Conservation (phyloP, 2,888 invertebrate genomes). For the Linnaemya vulpina region DNA sequence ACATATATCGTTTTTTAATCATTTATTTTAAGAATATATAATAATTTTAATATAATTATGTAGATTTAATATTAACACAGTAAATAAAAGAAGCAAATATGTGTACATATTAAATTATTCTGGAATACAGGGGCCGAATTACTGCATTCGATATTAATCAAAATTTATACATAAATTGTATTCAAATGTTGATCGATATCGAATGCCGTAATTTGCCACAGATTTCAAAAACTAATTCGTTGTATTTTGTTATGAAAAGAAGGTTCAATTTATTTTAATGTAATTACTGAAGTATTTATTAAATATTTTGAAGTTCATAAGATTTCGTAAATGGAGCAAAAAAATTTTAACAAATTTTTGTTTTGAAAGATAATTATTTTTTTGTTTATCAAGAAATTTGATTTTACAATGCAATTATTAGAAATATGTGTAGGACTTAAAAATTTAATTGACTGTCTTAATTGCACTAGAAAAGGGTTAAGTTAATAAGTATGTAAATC, state of each 20-base stretch:
- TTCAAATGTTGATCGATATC: too few species aligned
- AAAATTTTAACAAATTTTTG: constrained; percentile 3
- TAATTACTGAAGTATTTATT: constrained; percentile 13
- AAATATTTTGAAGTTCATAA: constrained; percentile 3
- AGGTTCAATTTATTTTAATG: not conserved
- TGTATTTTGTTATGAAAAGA: constrained; percentile 28
- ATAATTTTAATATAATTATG: constrained; percentile 1
- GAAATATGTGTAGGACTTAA: constrained; percentile 46
- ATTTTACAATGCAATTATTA: constrained; percentile 37
- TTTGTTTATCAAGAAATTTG: constrained; percentile 24
- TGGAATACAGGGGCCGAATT: too few species aligned
- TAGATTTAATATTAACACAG: constrained; percentile 45
- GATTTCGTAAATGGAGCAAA: constrained; percentile 25
- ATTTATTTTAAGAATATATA: not conserved
- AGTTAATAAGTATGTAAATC: constrained; percentile 10
- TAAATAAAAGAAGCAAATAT: constrained; percentile 40
- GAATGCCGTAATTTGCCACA: too few species aligned
- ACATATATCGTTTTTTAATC: not conserved
- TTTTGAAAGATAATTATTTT: constrained; percentile 13
- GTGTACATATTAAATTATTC: constrained; percentile 11
- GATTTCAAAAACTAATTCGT: constrained; percentile 65
- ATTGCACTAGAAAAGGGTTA: constrained; percentile 65
- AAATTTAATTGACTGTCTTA: constrained; percentile 68
- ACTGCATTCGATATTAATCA: too few species aligned
- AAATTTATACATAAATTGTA: too few species aligned